These are phyloP conservation scores for Platerodrilus igneus DNA, from an alignment of 2,888 invertebrate genomes.

Conservation along the genomic window DNA sequence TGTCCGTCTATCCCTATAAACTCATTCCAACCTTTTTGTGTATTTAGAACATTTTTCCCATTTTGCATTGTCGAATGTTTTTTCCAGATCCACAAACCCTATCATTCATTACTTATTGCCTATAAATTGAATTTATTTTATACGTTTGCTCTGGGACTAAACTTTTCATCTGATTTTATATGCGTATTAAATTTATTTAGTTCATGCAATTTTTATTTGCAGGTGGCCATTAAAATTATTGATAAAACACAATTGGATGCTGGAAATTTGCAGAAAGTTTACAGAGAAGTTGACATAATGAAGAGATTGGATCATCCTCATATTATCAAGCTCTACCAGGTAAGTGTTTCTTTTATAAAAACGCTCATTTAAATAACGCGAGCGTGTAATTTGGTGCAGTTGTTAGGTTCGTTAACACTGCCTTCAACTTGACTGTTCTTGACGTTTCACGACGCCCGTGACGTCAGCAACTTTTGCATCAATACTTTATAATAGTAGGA, in stretches of 20 bases:
- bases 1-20: too few relatives aligned
- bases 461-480: too few relatives aligned
- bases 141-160: too few relatives aligned
- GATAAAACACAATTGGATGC: slow-evolving; percentile 89
- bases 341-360: too few relatives aligned
- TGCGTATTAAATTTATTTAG: slow-evolving; percentile 1
- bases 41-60: too few relatives aligned
- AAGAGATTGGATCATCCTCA: slow-evolving; percentile 95
- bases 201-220: slow-evolving; percentile 43
- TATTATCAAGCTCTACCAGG: slow-evolving; percentile 96
- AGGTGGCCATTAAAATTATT: slow-evolving; percentile 96
- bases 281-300: slow-evolving; percentile 96
- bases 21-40: too few relatives aligned
- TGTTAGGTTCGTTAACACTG: slow-evolving; percentile 40
- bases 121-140: too few relatives aligned
- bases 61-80: too few relatives aligned
- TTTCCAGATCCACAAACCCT: too few relatives aligned
- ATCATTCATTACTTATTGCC: too few relatives aligned
- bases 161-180: too few relatives aligned
- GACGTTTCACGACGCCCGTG: slow-evolving; percentile 37
- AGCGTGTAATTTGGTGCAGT: slow-evolving; percentile 11
- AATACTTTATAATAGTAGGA: too few relatives aligned
- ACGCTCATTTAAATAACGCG: slow-evolving; percentile 10
- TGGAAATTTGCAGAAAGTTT: slow-evolving; percentile 89
- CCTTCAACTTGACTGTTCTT: slow-evolving; percentile 46